Evolutionary conservation across 35 echinoderm and acorn worm genomes (phyloP).

Genomic region (Apostichopus californicus): DNA sequence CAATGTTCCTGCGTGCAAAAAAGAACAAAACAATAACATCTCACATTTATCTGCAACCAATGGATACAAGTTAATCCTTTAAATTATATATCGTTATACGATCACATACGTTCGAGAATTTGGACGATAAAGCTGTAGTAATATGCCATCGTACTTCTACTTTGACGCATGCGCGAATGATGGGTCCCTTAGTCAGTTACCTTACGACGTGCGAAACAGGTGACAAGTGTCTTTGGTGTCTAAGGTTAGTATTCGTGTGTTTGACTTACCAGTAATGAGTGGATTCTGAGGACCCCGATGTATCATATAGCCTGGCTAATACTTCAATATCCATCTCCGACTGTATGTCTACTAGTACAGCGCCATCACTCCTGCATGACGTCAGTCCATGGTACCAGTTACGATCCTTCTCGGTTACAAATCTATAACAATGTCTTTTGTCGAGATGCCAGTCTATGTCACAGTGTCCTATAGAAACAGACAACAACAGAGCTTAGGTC

Average conservation of each 20-base stretch:
- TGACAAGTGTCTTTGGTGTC: no score
- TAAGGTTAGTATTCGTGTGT: no score
- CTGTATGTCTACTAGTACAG: not conserved
- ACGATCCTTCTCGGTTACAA: not conserved
- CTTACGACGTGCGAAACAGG: not conserved
- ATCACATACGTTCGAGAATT: no score
- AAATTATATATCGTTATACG: no score
- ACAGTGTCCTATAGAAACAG: not conserved
- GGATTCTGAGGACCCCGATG: no score
- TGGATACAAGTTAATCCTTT: no score
- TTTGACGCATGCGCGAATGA: not conserved
- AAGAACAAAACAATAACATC: no score
- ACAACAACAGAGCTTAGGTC: not conserved
- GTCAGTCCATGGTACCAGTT: not conserved
- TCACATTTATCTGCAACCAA: no score
- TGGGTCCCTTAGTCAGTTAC: not conserved
- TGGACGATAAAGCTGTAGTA: no score
- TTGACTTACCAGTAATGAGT: no score
- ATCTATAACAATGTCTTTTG: not conserved
- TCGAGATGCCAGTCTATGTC: not conserved
- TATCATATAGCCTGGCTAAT: no score
- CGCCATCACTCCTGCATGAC: not conserved
- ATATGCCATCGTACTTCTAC: not conserved
- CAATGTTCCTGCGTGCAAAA: no score
- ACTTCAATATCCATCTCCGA: not conserved